phyloP scores from a whole-genome alignment of 2,797 vertebrate species.

The Cirrhinus mrigala region DNA sequence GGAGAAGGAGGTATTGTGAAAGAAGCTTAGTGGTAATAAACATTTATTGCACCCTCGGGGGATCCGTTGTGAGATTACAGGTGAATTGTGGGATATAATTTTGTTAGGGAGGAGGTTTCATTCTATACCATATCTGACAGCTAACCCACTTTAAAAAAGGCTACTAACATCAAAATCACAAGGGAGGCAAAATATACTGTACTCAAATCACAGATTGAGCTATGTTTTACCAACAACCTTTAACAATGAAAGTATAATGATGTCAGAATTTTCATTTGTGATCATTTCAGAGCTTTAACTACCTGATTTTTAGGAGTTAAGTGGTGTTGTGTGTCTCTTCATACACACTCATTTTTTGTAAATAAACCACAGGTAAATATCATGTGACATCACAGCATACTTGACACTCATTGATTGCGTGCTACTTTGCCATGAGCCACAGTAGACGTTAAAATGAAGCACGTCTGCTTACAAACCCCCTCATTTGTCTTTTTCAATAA shows the following conservation, averaged over 20 bases:
- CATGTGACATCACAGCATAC: background rate
- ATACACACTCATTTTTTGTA: background rate
- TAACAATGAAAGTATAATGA: background rate
- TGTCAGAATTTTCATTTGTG: no score
- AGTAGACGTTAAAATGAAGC: conserved; percentile 12
- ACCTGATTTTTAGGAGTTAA: background rate
- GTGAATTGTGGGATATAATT: conserved; percentile 71
- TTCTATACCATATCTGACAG: conserved; percentile 49
- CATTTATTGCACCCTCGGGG: conserved; percentile 82
- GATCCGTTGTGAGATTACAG: conserved; percentile 73
- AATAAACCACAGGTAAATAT: conserved; percentile 10
- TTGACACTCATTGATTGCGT: background rate
- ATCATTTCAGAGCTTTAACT: background rate
- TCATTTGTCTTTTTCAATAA: conserved; percentile 12
- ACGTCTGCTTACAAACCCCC: background rate
- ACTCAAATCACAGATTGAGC: background rate
- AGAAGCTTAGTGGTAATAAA: conserved; percentile 81
- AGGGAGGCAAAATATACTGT: background rate
- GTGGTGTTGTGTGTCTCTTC: background rate
- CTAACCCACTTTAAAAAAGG: conserved; percentile 39
- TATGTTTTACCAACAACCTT: background rate
- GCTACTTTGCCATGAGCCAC: conserved; percentile 5
- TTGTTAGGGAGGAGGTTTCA: conserved; percentile 64
- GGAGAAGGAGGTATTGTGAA: conserved; percentile 74
- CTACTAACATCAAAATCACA: background rate